Percentiles rank a stretch among this genome's conserved stretches.
Conservation (phyloP, 2,888 invertebrate species). For the Terebella lapidaria region DNA sequence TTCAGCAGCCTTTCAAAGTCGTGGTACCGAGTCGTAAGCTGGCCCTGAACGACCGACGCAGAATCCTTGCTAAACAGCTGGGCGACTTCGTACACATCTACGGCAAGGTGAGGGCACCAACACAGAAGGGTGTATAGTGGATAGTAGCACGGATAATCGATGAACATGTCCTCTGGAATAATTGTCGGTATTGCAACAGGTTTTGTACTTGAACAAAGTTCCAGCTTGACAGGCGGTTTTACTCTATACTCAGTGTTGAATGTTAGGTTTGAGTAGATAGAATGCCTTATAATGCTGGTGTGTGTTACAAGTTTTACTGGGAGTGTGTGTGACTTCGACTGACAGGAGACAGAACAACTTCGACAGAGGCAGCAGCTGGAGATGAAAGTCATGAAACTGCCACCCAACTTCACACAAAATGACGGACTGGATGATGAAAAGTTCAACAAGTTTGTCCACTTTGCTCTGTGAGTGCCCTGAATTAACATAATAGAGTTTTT, state of each 20-base stretch:
- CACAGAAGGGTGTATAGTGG: no score
- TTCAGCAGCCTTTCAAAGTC: slow-evolving; percentile 49
- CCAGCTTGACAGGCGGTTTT: no score
- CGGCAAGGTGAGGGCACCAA: slow-evolving; percentile 48
- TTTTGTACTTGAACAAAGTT: neutral
- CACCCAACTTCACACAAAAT: slow-evolving; percentile 21
- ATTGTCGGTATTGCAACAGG: no score
- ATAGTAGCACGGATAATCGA: neutral
- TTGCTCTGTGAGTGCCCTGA: slow-evolving; percentile 32
- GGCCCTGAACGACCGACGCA: slow-evolving; percentile 42
- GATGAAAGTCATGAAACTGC: slow-evolving; percentile 19
- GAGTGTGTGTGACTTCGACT: no score
- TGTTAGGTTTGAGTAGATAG: no score
- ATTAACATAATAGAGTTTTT: no score
- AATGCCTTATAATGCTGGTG: no score
- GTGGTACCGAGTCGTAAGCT: slow-evolving; percentile 50
- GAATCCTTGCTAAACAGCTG: slow-evolving; percentile 52
- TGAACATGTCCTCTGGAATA: no score
- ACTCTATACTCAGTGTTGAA: no score
- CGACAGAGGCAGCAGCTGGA: slow-evolving; percentile 31
- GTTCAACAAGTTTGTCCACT: slow-evolving; percentile 45
- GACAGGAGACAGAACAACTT: slow-evolving; percentile 46
- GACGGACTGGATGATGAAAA: slow-evolving; percentile 37
- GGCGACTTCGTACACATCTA: slow-evolving; percentile 53
- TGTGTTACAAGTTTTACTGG: no score